Evolutionary conservation across 2,113 vertebrate genomes (phyloP).

Genomic region (Miniopterus natalensis): DNA sequence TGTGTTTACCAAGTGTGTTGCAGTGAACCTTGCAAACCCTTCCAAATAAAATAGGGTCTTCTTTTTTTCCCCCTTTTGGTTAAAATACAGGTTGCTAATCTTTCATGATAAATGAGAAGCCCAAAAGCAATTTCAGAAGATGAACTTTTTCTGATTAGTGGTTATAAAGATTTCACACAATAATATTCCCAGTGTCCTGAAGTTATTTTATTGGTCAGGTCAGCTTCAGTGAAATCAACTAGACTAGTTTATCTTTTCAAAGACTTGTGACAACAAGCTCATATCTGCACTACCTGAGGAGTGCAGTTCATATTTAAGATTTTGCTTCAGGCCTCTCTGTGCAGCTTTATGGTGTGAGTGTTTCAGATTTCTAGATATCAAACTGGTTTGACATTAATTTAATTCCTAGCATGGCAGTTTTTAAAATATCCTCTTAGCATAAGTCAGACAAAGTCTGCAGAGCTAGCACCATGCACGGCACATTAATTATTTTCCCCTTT

Average conservation of each 20-base stretch:
- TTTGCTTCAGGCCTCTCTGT: constrained; percentile 25
- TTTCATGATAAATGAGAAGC: not conserved
- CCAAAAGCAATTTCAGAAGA: constrained; percentile 1
- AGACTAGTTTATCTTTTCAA: constrained; percentile 58
- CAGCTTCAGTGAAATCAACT: constrained; percentile 33
- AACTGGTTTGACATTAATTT: constrained; percentile 44
- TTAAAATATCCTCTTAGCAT: not conserved
- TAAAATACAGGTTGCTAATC: not conserved
- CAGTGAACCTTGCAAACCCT: not conserved
- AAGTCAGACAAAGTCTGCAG: not conserved
- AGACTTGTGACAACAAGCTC: constrained; percentile 67
- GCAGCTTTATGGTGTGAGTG: constrained; percentile 32
- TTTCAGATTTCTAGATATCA: constrained; percentile 19
- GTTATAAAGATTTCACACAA: constrained; percentile 2
- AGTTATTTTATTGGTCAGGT: constrained; percentile 43
- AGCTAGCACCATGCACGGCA: not conserved
- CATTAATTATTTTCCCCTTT: not conserved
- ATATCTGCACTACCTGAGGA: not conserved
- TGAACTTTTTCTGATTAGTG: not conserved
- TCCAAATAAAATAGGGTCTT: not conserved
- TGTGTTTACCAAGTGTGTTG: not conserved
- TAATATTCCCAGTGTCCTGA: not conserved
- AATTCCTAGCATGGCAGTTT: not conserved
- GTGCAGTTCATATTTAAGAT: not conserved
- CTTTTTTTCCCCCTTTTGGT: not conserved